Percentiles rank a stretch among this genome's conserved stretches.
phyloP scores from a whole-genome alignment of 2,888 invertebrate genomes.

The Meliscaeva auricollis region DNA sequence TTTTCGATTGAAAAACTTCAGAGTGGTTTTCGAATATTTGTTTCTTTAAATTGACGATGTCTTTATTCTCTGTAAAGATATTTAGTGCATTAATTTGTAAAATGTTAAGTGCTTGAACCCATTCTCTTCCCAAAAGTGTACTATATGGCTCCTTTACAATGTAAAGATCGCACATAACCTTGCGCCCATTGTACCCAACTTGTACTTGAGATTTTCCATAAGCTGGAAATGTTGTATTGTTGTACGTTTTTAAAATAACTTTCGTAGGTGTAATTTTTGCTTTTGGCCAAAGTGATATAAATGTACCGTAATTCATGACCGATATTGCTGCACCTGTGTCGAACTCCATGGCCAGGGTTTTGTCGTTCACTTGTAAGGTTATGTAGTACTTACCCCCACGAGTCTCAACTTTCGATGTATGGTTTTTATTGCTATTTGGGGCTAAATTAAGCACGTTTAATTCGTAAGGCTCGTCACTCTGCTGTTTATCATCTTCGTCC shows the following conservation, averaged over 20 bases:
- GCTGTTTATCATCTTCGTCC: background rate
- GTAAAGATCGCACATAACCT: constrained; percentile 1
- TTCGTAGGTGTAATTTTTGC: constrained; percentile 14
- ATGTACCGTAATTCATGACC: constrained; percentile 4
- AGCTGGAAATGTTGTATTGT: constrained; percentile 14
- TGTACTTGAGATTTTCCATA: constrained; percentile 1
- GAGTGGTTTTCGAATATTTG: constrained; percentile 29
- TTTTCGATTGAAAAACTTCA: constrained; percentile 49
- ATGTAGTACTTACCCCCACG: constrained; percentile 48
- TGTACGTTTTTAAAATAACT: constrained; percentile 12
- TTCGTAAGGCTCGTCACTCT: constrained; percentile 5
- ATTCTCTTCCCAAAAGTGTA: constrained; percentile 11
- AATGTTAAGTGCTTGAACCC: constrained; percentile 11
- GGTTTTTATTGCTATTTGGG: constrained; percentile 1
- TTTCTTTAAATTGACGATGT: constrained; percentile 26
- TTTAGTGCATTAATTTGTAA: constrained; percentile 27
- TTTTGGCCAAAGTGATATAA: constrained; percentile 14
- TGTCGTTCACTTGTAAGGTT: constrained; percentile 24
- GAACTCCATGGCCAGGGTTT: constrained; percentile 21
- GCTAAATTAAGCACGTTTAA: constrained; percentile 30
- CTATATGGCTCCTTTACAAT: background rate
- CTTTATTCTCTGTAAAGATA: constrained; percentile 16
- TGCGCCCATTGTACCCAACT: background rate
- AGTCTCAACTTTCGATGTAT: constrained; percentile 16
- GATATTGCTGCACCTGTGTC: constrained; percentile 2